Evolutionary conservation across 1,140 invertebrate genomes (phyloP).

Genomic region (Glossosoma conforme): DNA sequence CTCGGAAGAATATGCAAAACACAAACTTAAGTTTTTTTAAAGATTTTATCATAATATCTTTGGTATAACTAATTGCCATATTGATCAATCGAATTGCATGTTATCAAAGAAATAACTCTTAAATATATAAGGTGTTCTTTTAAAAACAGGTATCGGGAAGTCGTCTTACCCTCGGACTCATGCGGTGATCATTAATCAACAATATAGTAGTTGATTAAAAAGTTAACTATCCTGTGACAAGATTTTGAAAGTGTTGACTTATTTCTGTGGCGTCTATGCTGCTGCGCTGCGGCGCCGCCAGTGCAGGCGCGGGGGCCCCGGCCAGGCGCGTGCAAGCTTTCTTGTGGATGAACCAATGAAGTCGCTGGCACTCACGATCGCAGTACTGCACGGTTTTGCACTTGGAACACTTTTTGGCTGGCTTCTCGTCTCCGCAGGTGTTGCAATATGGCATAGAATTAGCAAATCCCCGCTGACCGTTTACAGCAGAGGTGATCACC

Average conservation of each 20-base stretch:
- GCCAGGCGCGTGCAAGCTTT: slow-evolving; percentile 67
- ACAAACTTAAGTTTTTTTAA: too few relatives aligned
- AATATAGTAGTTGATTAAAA: too few relatives aligned
- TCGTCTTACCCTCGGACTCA: too few relatives aligned
- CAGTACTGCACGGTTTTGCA: slow-evolving; percentile 94
- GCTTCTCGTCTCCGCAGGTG: slow-evolving; percentile 85
- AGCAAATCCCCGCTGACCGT: slow-evolving; percentile 76
- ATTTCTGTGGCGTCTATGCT: slow-evolving; percentile 44
- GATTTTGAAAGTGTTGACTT: slow-evolving; percentile 46
- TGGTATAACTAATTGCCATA: too few relatives aligned
- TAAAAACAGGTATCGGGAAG: too few relatives aligned
- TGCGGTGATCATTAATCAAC: too few relatives aligned
- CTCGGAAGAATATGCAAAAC: too few relatives aligned
- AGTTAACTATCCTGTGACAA: slow-evolving; percentile 35
- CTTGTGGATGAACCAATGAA: slow-evolving; percentile 97
- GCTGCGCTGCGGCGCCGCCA: slow-evolving; percentile 34
- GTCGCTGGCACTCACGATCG: slow-evolving; percentile 85
- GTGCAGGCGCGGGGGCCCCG: slow-evolving; percentile 36
- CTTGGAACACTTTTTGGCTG: slow-evolving; percentile 89
- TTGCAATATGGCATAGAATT: slow-evolving; percentile 72
- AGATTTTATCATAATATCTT: too few relatives aligned
- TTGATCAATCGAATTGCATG: too few relatives aligned
- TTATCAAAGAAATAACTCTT: too few relatives aligned
- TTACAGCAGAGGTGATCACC: slow-evolving; percentile 80
- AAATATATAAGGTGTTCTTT: too few relatives aligned